Base-by-base conservation (phyloP, 2,888 invertebrate genomes). In the Drosophila longiperda region DNA sequence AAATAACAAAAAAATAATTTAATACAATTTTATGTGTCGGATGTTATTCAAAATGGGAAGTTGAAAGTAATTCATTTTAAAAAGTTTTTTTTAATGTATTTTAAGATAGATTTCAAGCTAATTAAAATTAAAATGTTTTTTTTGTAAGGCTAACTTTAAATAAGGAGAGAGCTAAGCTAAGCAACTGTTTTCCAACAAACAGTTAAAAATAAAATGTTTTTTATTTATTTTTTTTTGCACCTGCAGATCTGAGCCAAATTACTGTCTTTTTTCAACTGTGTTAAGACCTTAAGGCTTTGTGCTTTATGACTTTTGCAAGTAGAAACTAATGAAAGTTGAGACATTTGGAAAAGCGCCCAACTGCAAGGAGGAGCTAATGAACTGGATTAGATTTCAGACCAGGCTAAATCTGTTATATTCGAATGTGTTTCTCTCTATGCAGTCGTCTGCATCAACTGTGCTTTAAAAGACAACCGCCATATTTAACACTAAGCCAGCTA, bases 361-460 rank as follows among this genome's bases (percentile, higher is more conserved):
- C 66, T 80, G 79, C 80, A 74, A 79, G 85, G 61, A 69, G 67
- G 60, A 81, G 79, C 77, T 77, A 81, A 87, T 83, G 78, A 83
- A 83, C 75, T 70, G 68, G 75, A 82, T 80, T 79, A 80, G 77
- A 63, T 80, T 73, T 73, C 75, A 60, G 55, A 62, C 45, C 34
- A 23, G 45, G 34, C 23, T 58, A 64, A 66, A 52, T 38, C 62
- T 32, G 62, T n/a, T 42, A 57, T 34, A 20, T 20, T 36, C 36
- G 49, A 50, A 63, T 49, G 77, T 66, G 66, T 38, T 71, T 50
- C 20, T 36, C 20, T 32, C 12, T 12, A 50, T 49, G 45, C 48
- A 34, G 33, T 42, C 64, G 38, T 49, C 33, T 52, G 63, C 62
- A 33, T 23, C 42, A 20, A 29, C 52, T 66, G 40, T 64, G 62